Percentiles rank a stretch among this genome's conserved stretches.
phyloP scores from a whole-genome alignment of 2,888 invertebrate species.

The Harpagoxenus sublaevis region DNA sequence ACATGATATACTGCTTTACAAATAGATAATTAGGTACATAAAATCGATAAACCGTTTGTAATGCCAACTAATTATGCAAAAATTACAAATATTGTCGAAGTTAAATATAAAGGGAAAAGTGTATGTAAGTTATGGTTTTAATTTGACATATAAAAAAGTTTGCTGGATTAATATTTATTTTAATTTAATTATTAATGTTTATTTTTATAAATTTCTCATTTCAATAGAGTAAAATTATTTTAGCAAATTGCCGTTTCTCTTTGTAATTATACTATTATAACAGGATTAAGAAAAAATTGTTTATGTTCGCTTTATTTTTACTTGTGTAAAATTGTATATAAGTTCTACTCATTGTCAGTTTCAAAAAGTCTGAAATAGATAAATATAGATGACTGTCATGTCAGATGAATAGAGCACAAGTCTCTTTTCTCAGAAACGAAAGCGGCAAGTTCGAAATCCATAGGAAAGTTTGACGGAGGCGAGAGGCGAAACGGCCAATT shows the following conservation, averaged over 20 bases:
- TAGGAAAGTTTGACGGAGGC: constrained; percentile 57
- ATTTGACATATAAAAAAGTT: neutral
- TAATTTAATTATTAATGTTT: neutral
- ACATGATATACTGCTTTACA: neutral
- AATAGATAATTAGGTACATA: neutral
- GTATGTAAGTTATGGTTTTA: neutral
- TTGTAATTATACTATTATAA: neutral
- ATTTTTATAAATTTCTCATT: neutral
- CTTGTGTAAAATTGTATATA: neutral
- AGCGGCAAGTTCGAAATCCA: neutral
- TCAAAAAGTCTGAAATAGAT: neutral
- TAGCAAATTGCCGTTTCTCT: neutral
- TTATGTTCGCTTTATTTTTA: neutral
- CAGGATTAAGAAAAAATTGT: neutral
- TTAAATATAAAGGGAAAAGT: neutral
- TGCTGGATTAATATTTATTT: neutral
- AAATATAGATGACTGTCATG: neutral
- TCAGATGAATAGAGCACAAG: neutral
- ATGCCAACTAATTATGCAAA: neutral
- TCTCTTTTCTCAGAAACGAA: constrained; percentile 7
- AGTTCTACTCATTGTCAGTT: neutral
- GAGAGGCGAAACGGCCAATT: constrained; percentile 71
- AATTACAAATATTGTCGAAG: neutral
- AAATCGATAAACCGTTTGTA: neutral
- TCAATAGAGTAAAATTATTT: neutral